phyloP scores from a whole-genome alignment of 2,113 vertebrate genomes.

The Cyrtonyx montezumae region DNA sequence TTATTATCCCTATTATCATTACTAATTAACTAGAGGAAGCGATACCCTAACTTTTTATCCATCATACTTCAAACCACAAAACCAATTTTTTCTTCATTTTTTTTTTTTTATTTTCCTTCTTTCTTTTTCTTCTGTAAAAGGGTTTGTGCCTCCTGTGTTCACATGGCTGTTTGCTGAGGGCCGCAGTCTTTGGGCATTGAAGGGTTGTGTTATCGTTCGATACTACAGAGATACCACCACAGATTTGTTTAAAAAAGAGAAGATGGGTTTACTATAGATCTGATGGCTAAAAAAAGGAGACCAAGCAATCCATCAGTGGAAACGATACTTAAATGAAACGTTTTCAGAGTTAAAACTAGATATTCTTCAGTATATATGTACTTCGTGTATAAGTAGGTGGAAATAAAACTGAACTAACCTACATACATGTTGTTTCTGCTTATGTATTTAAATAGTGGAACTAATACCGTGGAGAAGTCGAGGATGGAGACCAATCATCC shows the following conservation, averaged over 20 bases:
- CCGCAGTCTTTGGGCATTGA: conserved; percentile 98
- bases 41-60: neutral
- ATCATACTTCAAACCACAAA: conserved; percentile 19
- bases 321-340: neutral
- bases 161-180: conserved; percentile 93
- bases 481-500: neutral
- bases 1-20: neutral
- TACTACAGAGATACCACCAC: conserved; percentile 76
- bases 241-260: conserved; percentile 64
- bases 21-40: neutral
- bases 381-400: neutral
- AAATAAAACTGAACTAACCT: neutral
- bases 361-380: neutral
- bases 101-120: conserved; percentile 72
- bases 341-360: neutral
- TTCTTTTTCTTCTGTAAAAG: conserved; percentile 80
- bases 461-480: neutral
- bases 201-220: conserved; percentile 89
- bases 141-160: conserved; percentile 83
- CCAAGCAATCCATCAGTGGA: conserved; percentile 42
- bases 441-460: neutral
- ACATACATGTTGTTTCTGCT: neutral
- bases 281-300: conserved; percentile 78
- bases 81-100: conserved; percentile 66
- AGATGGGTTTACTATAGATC: conserved; percentile 65